Evolutionary conservation across 1,140 invertebrate genomes (phyloP).

Genomic region (Trichoplusia ni): DNA sequence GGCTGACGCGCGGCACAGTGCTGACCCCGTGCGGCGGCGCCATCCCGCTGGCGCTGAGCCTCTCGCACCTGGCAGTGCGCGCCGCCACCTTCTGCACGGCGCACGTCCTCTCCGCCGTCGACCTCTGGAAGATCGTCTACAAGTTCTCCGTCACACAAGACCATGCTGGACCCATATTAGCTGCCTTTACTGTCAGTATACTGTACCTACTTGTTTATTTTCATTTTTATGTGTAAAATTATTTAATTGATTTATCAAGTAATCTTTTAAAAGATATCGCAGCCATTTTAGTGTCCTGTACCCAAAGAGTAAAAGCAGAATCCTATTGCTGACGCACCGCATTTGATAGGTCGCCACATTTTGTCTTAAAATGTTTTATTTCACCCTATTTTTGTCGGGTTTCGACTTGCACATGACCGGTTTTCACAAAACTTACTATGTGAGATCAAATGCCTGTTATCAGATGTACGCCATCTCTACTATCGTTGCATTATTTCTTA

Average conservation of each 20-base stretch:
- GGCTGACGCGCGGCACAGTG: conserved; percentile 62
- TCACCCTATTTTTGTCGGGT: too few relatives aligned
- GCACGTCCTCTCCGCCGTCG: conserved; percentile 48
- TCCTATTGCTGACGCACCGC: too few relatives aligned
- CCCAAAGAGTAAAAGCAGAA: too few relatives aligned
- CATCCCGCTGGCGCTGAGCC: conserved; percentile 41
- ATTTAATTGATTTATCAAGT: too few relatives aligned
- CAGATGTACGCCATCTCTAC: background rate
- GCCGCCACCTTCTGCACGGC: conserved; percentile 70
- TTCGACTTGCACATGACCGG: too few relatives aligned
- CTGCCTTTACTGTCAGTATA: conserved; percentile 19
- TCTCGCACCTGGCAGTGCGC: conserved; percentile 57
- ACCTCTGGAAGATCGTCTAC: conserved; percentile 53
- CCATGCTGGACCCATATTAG: conserved; percentile 42
- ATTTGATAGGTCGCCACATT: too few relatives aligned
- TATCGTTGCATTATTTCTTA: too few relatives aligned
- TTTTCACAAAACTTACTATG: too few relatives aligned
- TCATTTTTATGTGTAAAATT: background rate
- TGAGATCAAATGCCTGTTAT: too few relatives aligned
- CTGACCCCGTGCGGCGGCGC: conserved; percentile 49
- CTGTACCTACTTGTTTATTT: background rate
- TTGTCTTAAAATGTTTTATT: too few relatives aligned
- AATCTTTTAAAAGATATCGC: too few relatives aligned
- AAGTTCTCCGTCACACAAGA: conserved; percentile 36
- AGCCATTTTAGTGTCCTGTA: too few relatives aligned